Evolutionary conservation across 92 coral and sea anemone genomes (phyloP).

Genomic region (Paragorgia papillata): DNA sequence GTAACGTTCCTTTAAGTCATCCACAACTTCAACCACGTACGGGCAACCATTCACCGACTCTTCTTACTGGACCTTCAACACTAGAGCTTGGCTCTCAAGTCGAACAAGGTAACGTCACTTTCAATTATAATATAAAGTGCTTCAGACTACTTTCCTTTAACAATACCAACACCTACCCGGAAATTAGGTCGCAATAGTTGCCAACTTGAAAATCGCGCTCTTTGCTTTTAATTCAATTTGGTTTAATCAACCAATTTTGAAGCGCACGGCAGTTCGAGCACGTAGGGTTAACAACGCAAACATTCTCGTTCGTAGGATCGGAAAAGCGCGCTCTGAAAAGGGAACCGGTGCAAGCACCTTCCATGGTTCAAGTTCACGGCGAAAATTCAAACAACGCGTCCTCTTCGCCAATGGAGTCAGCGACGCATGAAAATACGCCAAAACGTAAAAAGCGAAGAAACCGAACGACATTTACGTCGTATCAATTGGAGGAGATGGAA

Average conservation of each 20-base stretch:
- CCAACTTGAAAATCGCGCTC: slow-evolving; percentile 55
- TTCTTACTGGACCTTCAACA: slow-evolving; percentile 14
- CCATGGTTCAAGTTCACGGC: slow-evolving; percentile 44
- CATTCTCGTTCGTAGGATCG: slow-evolving; percentile 17
- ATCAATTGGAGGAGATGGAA: slow-evolving; percentile 98
- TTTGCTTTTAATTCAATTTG: slow-evolving; percentile 46
- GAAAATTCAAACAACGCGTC: slow-evolving; percentile 26
- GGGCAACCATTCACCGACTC: slow-evolving; percentile 40
- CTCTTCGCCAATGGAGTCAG: slow-evolving; percentile 69
- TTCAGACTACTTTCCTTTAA: slow-evolving; percentile 10
- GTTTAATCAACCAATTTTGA: slow-evolving; percentile 47
- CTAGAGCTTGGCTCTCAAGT: slow-evolving; percentile 38
- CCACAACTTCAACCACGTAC: slow-evolving; percentile 37
- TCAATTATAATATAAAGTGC: slow-evolving; percentile 8
- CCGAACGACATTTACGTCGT: slow-evolving; percentile 97
- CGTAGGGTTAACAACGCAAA: slow-evolving; percentile 41
- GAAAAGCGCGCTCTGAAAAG: slow-evolving; percentile 40
- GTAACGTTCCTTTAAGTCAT: slow-evolving; percentile 47
- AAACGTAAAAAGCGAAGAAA: slow-evolving; percentile 97
- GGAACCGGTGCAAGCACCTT: slow-evolving; percentile 34
- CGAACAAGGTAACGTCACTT: slow-evolving; percentile 45
- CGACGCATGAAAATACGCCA: slow-evolving; percentile 75
- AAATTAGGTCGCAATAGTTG: slow-evolving; percentile 43
- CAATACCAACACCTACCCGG: slow-evolving; percentile 51
- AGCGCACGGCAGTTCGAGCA: slow-evolving; percentile 40